Percentiles rank a stretch among this genome's conserved stretches.
These are phyloP conservation scores for Microtus montanus DNA, from an alignment of 2,113 vertebrate genomes.

Conservation along the genomic window DNA sequence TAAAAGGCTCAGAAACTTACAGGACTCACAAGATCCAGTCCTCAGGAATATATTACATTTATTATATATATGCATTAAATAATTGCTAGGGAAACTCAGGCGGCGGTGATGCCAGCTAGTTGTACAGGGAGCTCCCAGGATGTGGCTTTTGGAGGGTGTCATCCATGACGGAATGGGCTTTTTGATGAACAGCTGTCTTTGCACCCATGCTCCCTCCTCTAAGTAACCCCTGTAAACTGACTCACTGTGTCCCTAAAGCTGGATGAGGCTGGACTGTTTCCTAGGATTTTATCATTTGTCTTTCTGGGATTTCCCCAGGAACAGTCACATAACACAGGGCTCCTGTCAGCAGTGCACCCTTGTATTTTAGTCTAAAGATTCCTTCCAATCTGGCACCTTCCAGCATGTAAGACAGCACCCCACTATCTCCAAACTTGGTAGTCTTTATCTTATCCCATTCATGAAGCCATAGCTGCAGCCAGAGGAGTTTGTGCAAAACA, in stretches of 20 bases:
- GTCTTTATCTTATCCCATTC: background rate
- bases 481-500: constrained; percentile 9
- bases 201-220: background rate
- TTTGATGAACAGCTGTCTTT: background rate
- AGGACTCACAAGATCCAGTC: background rate
- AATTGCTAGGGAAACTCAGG: background rate
- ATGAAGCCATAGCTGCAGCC: background rate
- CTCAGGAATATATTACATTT: too few relatives aligned
- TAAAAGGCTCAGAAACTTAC: background rate
- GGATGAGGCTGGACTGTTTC: background rate
- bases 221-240: background rate
- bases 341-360: background rate
- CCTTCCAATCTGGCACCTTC: background rate
- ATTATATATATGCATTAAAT: background rate
- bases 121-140: background rate
- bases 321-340: background rate
- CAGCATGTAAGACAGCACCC: background rate
- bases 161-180: background rate
- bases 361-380: background rate
- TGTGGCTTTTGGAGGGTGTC: background rate
- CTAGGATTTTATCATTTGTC: background rate
- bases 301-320: background rate
- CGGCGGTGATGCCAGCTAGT: background rate
- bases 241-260: background rate
- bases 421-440: background rate